A percentile compares a stretch with the other conserved stretches of the same genome.
These are phyloP conservation scores for Prolemur simus DNA, from an alignment of 2,113 vertebrate species.

Conservation along the genomic window DNA sequence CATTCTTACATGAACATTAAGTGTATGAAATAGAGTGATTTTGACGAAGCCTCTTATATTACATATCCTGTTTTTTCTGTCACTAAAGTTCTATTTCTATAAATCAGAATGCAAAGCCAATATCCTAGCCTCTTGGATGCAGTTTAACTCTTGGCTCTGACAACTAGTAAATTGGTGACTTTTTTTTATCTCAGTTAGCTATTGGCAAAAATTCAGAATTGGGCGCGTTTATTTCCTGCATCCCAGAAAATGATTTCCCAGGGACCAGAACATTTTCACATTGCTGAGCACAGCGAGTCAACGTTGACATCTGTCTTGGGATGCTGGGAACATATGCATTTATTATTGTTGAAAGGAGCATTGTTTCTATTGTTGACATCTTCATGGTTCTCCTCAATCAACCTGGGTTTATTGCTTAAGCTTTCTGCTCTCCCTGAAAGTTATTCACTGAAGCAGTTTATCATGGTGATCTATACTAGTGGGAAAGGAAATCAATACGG, in stretches of 20 bases:
- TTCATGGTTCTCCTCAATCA: background rate
- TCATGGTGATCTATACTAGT: background rate
- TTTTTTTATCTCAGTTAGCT: background rate
- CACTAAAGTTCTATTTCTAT: constrained; percentile 43
- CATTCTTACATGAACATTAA: constrained; percentile 19
- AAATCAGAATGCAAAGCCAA: background rate
- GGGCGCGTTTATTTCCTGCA: background rate
- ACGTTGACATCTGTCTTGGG: background rate
- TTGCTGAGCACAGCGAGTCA: background rate
- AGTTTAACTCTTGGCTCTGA: constrained; percentile 31
- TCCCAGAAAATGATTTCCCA: background rate
- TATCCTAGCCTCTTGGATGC: background rate
- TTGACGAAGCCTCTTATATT: background rate
- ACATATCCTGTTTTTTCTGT: background rate
- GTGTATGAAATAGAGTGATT: background rate
- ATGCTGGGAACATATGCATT: background rate
- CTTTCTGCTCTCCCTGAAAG: constrained; percentile 9
- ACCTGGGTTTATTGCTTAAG: background rate
- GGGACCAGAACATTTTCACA: constrained; percentile 25
- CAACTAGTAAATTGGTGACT: background rate
- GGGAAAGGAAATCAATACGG: constrained; percentile 2
- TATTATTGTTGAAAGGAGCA: background rate
- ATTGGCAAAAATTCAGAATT: background rate
- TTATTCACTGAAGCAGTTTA: constrained; percentile 17
- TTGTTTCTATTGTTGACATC: background rate